These are phyloP conservation scores for Oceanodroma tethys DNA, from an alignment of 2,113 vertebrate species.

Conservation along the genomic window DNA sequence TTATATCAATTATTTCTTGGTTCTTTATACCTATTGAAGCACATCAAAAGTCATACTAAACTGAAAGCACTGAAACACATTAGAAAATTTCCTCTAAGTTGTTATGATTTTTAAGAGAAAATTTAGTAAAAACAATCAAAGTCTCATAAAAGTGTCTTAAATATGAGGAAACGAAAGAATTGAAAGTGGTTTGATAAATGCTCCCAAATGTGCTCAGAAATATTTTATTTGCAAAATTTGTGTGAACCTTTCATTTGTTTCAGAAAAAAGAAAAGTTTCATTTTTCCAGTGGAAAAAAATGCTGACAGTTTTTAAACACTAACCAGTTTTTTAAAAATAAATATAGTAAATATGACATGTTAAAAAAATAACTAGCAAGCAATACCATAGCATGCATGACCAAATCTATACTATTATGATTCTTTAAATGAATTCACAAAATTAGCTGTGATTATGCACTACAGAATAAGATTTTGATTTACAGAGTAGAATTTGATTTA, in stretches of 20 bases:
- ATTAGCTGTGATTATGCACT: background rate
- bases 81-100: constrained; percentile 47
- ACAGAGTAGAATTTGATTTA: background rate
- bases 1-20: background rate
- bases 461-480: background rate
- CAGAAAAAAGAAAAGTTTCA: background rate
- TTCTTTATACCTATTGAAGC: background rate
- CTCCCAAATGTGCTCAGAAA: background rate
- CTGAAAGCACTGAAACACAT: constrained; percentile 2
- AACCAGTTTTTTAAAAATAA: background rate
- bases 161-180: background rate
- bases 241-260: background rate
- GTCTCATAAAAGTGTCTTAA: background rate
- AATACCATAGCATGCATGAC: background rate
- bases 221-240: background rate
- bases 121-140: background rate
- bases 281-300: background rate
- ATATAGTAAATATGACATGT: background rate
- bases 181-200: background rate
- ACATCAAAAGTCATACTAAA: background rate
- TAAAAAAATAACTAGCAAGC: background rate
- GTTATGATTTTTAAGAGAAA: background rate
- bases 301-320: background rate
- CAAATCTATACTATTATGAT: background rate
- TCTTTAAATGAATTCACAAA: background rate